Base-by-base conservation (phyloP, 2,888 invertebrate genomes). In the Mechanitis messenoides region DNA sequence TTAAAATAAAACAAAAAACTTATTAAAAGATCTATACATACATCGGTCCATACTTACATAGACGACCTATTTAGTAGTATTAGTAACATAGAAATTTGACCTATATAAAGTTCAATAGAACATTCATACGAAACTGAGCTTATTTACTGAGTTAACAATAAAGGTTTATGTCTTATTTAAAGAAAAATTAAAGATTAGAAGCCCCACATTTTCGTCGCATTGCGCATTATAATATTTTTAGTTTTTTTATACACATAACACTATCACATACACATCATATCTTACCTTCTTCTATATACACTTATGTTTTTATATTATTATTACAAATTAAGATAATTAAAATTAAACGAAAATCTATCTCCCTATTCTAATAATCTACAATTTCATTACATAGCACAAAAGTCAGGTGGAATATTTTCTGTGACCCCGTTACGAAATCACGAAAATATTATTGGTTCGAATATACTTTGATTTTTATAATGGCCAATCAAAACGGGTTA, bases 301-400 rank as follows among this genome's bases (percentile, higher is more conserved):
- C 33, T 54, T 45, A 2, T 11, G 35, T 53, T 50, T 59, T 50
- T 58, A 59, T 60, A 60, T 58, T 46, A 60, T 46, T 60, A 50
- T 61, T 63, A 61, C 64, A 58, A 62, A 53, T 66, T 47, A 58
- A 64, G 56, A 54, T 64, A 31, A 64, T 53, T 64, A 60, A 63
- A 31, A 53, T 33, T 59, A 54, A 54, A 56, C 47, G 45, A 28
- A 59, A 46, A 59, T 63, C 58, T 20, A 55, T 31, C 54, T 53
- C 56, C 46, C 57, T 58, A 63, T 42, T 45, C 53, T 60, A 58
- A 61, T 50, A 46, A 6, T 58, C 50, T 45, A 28, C 55, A 57
- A 63, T 55, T 59, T 59, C 45, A 61, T 59, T 61, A 61, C 59
- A 46, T 53, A 55, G 63, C 61, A 61, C 55, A 65, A 59, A 63